These are phyloP conservation scores for Cremastinae sp. DNA, from an alignment of 2,888 invertebrate species.

Conservation along the genomic window DNA sequence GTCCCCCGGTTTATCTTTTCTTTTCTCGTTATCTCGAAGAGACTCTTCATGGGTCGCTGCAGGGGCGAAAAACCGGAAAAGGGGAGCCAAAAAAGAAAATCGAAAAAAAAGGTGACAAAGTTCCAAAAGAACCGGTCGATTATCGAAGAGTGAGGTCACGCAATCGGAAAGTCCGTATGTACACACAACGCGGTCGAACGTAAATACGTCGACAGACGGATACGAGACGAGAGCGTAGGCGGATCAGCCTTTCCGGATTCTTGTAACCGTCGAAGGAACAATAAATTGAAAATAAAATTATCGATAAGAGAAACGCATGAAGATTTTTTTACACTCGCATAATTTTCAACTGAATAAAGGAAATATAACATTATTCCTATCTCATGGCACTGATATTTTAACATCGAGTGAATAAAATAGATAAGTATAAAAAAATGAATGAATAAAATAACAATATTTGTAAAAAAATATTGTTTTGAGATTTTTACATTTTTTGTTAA, in stretches of 20 bases:
- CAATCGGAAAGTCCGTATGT: conserved; percentile 21
- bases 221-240: conserved; percentile 33
- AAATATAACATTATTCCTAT: no score
- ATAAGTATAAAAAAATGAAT: no score
- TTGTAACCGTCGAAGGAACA: not conserved
- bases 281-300: conserved; percentile 1
- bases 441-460: no score
- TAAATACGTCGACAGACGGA: conserved; percentile 44
- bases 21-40: conserved; percentile 6
- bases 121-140: conserved; percentile 38
- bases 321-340: no score
- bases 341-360: no score
- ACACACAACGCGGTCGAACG: conserved; percentile 27
- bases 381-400: no score
- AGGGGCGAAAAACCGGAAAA: no score
- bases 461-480: no score
- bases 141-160: conserved; percentile 43
- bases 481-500: no score
- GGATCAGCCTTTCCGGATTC: conserved; percentile 14
- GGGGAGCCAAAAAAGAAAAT: not conserved
- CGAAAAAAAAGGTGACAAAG: conserved; percentile 4
- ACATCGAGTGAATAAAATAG: no score
- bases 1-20: not conserved
- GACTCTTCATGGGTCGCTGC: not conserved
- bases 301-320: not conserved